Evolutionary conservation across 2,113 vertebrate genomes (phyloP).

Genomic region (Rissa tridactyla): DNA sequence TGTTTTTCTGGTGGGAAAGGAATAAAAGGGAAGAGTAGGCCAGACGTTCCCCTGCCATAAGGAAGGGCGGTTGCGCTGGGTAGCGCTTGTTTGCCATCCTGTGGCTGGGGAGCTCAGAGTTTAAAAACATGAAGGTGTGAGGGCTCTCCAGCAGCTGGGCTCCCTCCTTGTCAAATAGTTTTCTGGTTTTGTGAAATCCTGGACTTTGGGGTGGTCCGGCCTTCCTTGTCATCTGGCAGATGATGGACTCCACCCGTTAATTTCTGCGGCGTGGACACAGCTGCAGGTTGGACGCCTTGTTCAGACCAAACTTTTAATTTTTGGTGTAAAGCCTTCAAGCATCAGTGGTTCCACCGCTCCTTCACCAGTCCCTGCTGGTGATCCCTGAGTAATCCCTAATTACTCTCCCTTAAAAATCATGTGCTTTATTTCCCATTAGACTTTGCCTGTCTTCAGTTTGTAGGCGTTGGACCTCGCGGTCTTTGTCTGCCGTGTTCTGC

Average conservation of each 20-base stretch:
- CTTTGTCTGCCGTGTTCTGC: not conserved
- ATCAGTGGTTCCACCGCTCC: not conserved
- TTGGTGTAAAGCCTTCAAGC: not conserved
- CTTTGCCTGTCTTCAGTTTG: not conserved
- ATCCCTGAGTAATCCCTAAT: not conserved
- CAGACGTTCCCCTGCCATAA: not conserved
- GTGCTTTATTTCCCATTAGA: not conserved
- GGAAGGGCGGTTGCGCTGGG: not conserved
- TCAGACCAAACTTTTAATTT: not conserved
- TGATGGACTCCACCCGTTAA: not conserved
- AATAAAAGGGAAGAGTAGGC: not conserved
- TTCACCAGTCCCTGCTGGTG: not conserved
- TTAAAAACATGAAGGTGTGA: not conserved
- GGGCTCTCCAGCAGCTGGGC: not conserved
- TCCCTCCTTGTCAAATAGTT: not conserved
- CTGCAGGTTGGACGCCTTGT: not conserved
- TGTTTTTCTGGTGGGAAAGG: not conserved
- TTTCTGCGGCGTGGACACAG: not conserved
- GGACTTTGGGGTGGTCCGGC: rapidly evolving
- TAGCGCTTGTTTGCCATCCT: not conserved
- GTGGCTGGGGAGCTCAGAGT: rapidly evolving
- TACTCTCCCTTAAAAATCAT: not conserved
- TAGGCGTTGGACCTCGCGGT: not conserved
- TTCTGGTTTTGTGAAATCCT: not conserved
- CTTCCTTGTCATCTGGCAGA: not conserved